Percentiles rank a stretch among this genome's conserved stretches.
Conservation (phyloP, 2,797 vertebrate species). For the Craterocephalus amniculus region DNA sequence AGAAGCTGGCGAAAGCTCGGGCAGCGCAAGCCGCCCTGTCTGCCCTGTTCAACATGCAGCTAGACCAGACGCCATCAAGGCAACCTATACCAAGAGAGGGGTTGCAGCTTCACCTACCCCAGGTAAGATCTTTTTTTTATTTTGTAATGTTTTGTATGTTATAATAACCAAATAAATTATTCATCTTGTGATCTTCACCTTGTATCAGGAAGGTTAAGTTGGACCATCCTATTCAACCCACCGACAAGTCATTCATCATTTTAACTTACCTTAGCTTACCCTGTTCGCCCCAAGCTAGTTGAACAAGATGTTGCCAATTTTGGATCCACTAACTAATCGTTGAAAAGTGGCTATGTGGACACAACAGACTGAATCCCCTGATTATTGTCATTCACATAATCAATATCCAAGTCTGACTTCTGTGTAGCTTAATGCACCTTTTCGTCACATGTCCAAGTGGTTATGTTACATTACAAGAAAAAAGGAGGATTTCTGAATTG, state of each 20-base stretch:
- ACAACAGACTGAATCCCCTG: background rate
- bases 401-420: background rate
- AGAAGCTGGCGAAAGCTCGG: conserved; percentile 97
- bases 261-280: background rate
- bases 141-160: too few species aligned
- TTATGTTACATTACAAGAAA: too few species aligned
- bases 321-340: background rate
- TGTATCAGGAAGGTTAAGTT: background rate
- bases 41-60: conserved; percentile 95
- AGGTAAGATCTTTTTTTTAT: conserved; percentile 85
- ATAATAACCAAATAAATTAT: background rate
- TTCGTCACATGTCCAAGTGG: too few species aligned
- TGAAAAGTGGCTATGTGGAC: background rate
- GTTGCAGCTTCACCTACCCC: conserved; percentile 94
- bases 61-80: conserved; percentile 95
- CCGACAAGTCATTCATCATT: background rate
- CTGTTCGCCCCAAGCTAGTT: background rate
- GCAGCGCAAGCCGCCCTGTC: conserved; percentile 95
- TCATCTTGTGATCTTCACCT: background rate
- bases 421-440: background rate
- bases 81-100: conserved; percentile 97
- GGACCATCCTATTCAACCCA: background rate
- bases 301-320: background rate
- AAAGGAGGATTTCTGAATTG: too few species aligned
- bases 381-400: background rate